Evolutionary conservation across 2,113 vertebrate genomes (phyloP), one percentile per base, ranked within the genome.

Genomic region (Neolamprologus tretocephalus): DNA sequence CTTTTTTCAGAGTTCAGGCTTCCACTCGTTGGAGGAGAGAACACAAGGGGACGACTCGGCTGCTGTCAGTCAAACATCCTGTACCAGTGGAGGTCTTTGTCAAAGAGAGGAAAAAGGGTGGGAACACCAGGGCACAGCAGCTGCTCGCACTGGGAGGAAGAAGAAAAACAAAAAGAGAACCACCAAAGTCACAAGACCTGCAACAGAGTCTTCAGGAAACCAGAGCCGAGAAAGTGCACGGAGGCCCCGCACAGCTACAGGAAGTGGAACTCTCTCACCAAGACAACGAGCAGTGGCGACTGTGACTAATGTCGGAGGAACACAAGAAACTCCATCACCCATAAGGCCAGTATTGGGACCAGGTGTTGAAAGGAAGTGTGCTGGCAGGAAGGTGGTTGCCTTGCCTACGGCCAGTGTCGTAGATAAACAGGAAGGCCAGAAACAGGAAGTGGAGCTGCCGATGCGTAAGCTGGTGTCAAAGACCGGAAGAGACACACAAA

Each of bases 381-480:
- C 26, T 35, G 26, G 16, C 80, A 86, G 80, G 84, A 82, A 85
- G 26, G 42, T 45, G 2, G 83, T 83, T 42, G 80, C 58, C 58
- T 55, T 79, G 81, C 73, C 55, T 45, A 82, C 85, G 5, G 80
- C 16, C n/a, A 21, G 40, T 68, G n/a, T 55, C 9, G 4, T 31
- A 85, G 83, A 90, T 91, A 93, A 93, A 94, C 93, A 94, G 92
- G 93, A 94, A 93, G 89, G 13, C 83, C 87, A 81, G 63, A 90
- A 90, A 51, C 63, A 71, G 86, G 86, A 93, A 90, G 89, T 86
- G 68, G 84, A 88, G 9, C 75, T 80, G 81, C 68, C 57, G 31
- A 89, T 80, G 53, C 63, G 23, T 73, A 88, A 86, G n/a, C 66
- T 14, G 31, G 49, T 31, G n/a, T 23, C 42, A 57, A 84, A 73